Evolutionary conservation across 2,888 invertebrate genomes (phyloP).

Genomic region (Nymphalis polychloros): DNA sequence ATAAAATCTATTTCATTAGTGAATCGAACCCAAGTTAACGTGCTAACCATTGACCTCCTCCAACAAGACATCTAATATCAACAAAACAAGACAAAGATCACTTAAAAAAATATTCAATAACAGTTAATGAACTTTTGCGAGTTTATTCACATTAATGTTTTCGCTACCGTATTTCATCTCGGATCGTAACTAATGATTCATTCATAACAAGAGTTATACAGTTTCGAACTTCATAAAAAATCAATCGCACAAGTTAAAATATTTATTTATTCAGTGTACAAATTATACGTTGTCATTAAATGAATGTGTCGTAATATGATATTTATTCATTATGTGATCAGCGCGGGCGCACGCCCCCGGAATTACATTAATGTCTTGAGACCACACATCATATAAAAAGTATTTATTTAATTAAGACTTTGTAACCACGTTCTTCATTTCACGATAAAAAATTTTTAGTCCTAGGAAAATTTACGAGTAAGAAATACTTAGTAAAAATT

Average conservation of each 20-base stretch:
- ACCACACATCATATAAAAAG: constrained; percentile 28
- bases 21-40: too few species aligned
- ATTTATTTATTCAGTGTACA: constrained; percentile 39
- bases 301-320: constrained; percentile 33
- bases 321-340: constrained; percentile 36
- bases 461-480: too few species aligned
- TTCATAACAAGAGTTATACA: constrained; percentile 16
- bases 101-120: background rate
- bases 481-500: too few species aligned
- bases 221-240: constrained; percentile 20
- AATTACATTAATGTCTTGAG: constrained; percentile 32
- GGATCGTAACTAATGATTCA: constrained; percentile 5
- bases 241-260: constrained; percentile 23
- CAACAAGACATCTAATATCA: too few species aligned
- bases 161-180: constrained; percentile 5
- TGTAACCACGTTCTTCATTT: too few species aligned
- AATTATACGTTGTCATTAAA: constrained; percentile 41
- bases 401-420: constrained; percentile 32
- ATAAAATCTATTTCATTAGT: too few species aligned
- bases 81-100: too few species aligned
- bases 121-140: background rate
- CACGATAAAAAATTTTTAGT: too few species aligned
- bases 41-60: too few species aligned
- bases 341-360: constrained; percentile 34
- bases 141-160: background rate